Evolutionary conservation across 2,888 invertebrate genomes (phyloP).

Genomic region (Augiades crinisus): DNA sequence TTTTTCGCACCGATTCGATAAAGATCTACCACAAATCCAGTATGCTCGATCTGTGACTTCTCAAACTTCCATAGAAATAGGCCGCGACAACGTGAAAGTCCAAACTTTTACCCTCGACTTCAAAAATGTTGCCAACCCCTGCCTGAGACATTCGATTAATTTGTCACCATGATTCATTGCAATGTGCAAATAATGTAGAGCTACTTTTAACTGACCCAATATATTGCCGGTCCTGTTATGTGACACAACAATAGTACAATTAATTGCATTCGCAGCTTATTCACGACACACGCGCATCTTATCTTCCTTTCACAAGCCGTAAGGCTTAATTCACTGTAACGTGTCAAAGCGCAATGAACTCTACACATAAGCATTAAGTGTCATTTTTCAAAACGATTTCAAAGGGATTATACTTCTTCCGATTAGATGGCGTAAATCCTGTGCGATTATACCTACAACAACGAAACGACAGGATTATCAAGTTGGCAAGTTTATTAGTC

Average conservation of each 20-base stretch:
- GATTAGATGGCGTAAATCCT: not conserved
- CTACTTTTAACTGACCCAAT: slow-evolving; percentile 27
- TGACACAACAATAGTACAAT: slow-evolving; percentile 48
- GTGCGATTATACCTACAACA: slow-evolving; percentile 3
- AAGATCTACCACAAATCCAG: too few species aligned
- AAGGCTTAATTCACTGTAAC: slow-evolving; percentile 2
- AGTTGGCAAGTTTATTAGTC: slow-evolving; percentile 39
- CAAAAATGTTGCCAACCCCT: too few species aligned
- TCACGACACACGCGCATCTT: slow-evolving; percentile 26
- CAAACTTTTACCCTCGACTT: too few species aligned
- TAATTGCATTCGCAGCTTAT: slow-evolving; percentile 39
- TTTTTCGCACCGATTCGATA: too few species aligned
- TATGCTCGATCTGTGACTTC: too few species aligned
- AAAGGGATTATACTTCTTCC: not conserved
- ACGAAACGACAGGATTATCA: slow-evolving; percentile 37
- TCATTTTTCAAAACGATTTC: not conserved
- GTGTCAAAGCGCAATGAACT: not conserved
- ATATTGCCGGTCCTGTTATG: slow-evolving; percentile 37
- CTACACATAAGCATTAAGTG: not conserved
- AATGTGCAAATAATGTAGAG: not conserved
- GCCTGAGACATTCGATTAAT: not conserved
- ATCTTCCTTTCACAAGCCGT: slow-evolving; percentile 13
- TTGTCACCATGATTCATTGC: not conserved
- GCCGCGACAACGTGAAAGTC: too few species aligned
- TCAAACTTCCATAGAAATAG: too few species aligned